These are phyloP conservation scores for Sciurus niger DNA, from an alignment of 2,113 vertebrate species.

Conservation along the genomic window DNA sequence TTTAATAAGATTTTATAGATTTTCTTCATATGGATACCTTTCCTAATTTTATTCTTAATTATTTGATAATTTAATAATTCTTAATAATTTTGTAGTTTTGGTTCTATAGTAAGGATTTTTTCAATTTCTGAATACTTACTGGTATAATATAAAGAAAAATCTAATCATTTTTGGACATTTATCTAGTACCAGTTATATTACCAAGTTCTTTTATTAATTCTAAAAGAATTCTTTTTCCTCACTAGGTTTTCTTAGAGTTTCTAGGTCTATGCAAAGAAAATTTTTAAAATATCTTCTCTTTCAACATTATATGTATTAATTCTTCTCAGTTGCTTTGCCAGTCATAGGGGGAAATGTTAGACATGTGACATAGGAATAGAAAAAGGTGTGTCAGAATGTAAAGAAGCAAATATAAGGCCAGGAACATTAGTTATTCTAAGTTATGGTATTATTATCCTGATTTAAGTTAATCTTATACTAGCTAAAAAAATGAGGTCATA, in stretches of 20 bases:
- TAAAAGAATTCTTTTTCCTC: neutral
- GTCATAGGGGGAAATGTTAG: neutral
- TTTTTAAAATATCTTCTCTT: conserved; percentile 22
- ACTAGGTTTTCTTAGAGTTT: neutral
- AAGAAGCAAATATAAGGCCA: neutral
- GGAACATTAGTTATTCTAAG: conserved; percentile 6
- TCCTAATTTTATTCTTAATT: neutral
- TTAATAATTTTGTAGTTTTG: conserved; percentile 25
- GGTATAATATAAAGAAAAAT: neutral
- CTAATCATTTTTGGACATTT: conserved; percentile 14
- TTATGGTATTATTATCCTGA: conserved; percentile 23
- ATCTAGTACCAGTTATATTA: neutral
- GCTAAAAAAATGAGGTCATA: neutral
- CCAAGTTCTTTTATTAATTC: conserved; percentile 24
- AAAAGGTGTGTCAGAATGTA: neutral
- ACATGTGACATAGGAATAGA: conserved; percentile 38
- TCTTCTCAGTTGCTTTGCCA: conserved; percentile 46
- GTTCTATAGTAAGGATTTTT: neutral
- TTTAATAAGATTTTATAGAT: neutral
- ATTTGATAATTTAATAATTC: conserved; percentile 1
- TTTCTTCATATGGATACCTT: neutral
- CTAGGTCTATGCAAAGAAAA: neutral
- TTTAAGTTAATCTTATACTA: conserved; percentile 27
- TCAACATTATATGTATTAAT: conserved; percentile 22
- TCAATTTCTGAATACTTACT: neutral